Percentiles rank a stretch among this genome's conserved stretches.
Conservation (phyloP, 2,888 invertebrate genomes). For the Cheilosia grossa region DNA sequence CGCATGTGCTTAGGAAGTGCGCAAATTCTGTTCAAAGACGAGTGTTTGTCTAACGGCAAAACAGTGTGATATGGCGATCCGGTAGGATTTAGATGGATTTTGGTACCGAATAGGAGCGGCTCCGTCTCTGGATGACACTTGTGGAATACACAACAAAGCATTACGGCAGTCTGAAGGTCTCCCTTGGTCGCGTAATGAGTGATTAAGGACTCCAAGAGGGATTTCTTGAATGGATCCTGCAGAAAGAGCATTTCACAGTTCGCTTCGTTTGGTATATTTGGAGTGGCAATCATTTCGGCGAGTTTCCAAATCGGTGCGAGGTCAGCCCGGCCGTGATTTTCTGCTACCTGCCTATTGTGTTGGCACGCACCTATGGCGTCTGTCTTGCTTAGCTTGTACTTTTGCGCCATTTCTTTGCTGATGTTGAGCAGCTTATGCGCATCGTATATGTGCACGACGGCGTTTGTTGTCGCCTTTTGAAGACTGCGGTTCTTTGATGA, state of each 20-base stretch:
- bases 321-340: slow-evolving; percentile 90
- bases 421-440: slow-evolving; percentile 88
- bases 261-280: slow-evolving; percentile 84
- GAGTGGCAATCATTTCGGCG: slow-evolving; percentile 88
- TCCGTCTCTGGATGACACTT: slow-evolving; percentile 84
- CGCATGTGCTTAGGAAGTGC: slow-evolving; percentile 88
- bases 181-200: slow-evolving; percentile 91
- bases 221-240: slow-evolving; percentile 93
- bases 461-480: slow-evolving; percentile 78
- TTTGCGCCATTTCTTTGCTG: slow-evolving; percentile 91
- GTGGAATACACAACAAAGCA: slow-evolving; percentile 95
- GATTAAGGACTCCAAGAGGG: slow-evolving; percentile 92
- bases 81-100: slow-evolving; percentile 85
- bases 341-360: slow-evolving; percentile 91
- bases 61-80: slow-evolving; percentile 94
- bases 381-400: slow-evolving; percentile 87
- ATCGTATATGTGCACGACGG: slow-evolving; percentile 81
- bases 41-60: slow-evolving; percentile 90
- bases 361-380: slow-evolving; percentile 88
- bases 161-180: slow-evolving; percentile 97
- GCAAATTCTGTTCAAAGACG: slow-evolving; percentile 87
- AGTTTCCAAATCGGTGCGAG: slow-evolving; percentile 94
- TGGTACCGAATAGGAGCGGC: slow-evolving; percentile 33
- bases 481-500: slow-evolving; percentile 83
- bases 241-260: slow-evolving; percentile 88